Evolutionary conservation across 2,888 invertebrate species (phyloP).

Genomic region (Cylindroiulus punctatus): DNA sequence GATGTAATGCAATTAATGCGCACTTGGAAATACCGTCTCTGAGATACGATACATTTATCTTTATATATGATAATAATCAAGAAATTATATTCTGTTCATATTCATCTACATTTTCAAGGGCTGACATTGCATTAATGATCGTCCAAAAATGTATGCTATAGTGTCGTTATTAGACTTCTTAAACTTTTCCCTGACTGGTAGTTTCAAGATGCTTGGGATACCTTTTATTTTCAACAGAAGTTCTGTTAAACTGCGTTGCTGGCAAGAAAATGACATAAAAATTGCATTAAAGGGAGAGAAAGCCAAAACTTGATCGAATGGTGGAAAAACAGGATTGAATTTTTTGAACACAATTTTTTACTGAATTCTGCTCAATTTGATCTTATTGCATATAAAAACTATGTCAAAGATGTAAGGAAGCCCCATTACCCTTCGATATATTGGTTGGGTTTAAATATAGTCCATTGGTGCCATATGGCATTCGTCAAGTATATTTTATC

Average conservation of each 20-base stretch:
- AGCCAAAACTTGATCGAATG: not conserved
- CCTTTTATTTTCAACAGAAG: not conserved
- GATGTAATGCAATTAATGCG: too few relatives aligned
- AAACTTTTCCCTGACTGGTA: too few relatives aligned
- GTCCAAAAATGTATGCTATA: too few relatives aligned
- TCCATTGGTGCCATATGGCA: not conserved
- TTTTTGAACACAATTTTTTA: not conserved
- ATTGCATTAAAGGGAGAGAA: slow-evolving; percentile 11
- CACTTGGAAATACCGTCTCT: too few relatives aligned
- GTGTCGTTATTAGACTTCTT: too few relatives aligned
- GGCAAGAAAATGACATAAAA: slow-evolving; percentile 44
- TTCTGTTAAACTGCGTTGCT: slow-evolving; percentile 7
- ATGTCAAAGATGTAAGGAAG: not conserved
- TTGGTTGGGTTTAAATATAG: not conserved
- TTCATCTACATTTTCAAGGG: too few relatives aligned
- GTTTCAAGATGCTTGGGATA: too few relatives aligned
- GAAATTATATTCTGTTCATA: too few relatives aligned
- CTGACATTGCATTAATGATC: too few relatives aligned
- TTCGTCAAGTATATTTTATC: not conserved
- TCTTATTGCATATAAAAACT: not conserved
- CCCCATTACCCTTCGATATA: not conserved
- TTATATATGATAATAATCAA: too few relatives aligned
- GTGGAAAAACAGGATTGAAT: slow-evolving; percentile 5
- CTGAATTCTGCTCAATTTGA: slow-evolving; percentile 9
- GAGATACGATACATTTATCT: too few relatives aligned